A percentile compares a stretch with the other conserved stretches of the same genome.
Conservation (phyloP, 2,797 vertebrate genomes). For the Eupleurogrammus muticus region DNA sequence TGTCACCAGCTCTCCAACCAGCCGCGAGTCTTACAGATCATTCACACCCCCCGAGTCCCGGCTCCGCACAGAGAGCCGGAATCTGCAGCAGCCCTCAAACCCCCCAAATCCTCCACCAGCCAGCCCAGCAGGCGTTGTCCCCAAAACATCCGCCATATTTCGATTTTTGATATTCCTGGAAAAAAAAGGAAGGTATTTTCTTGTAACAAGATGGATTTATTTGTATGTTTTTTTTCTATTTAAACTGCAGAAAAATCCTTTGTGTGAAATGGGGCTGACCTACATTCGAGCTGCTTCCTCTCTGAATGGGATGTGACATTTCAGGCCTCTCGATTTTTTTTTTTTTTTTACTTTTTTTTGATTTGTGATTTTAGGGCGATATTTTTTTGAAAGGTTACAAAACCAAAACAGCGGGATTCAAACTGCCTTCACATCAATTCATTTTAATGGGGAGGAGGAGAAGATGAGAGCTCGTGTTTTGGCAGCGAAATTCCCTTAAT, state of each 20-base stretch:
- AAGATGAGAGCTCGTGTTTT: constrained; percentile 16
- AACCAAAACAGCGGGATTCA: not conserved
- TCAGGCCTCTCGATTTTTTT: not conserved
- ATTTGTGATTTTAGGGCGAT: constrained; percentile 17
- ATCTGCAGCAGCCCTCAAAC: constrained; percentile 57
- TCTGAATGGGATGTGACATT: constrained; percentile 22
- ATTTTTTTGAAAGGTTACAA: constrained; percentile 10
- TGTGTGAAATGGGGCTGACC: constrained; percentile 37
- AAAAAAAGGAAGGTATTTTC: not conserved
- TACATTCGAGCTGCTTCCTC: constrained; percentile 41
- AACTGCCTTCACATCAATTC: constrained; percentile 5
- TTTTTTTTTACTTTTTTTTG: too few relatives aligned
- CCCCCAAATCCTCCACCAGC: constrained; percentile 59
- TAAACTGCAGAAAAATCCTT: constrained; percentile 9
- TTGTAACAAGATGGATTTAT: not conserved
- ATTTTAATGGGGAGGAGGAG: constrained; percentile 26
- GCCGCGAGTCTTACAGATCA: constrained; percentile 58
- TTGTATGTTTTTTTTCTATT: not conserved
- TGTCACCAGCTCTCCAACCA: constrained; percentile 64
- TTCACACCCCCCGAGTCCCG: constrained; percentile 75
- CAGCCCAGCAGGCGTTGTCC: constrained; percentile 69
- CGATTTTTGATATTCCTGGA: not conserved
- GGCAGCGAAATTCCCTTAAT: constrained; percentile 36
- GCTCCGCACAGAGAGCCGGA: constrained; percentile 58
- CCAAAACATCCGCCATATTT: constrained; percentile 26